Evolutionary conservation across 23 tunicate genomes (phyloP).

Genomic region (Phallusia fumigata): DNA sequence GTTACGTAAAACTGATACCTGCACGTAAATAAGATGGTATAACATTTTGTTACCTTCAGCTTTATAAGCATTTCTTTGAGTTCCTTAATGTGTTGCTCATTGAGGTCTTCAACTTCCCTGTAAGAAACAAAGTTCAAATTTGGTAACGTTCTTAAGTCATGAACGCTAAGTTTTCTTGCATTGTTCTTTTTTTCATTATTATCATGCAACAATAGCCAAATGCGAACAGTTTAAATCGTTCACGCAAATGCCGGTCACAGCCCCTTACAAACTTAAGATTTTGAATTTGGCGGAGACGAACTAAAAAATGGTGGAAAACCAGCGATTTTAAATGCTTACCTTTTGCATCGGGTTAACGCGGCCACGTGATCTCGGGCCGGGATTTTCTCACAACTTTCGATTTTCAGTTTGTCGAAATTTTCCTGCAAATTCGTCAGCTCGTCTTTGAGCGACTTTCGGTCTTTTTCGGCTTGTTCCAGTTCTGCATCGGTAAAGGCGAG

Average conservation of each 20-base stretch:
- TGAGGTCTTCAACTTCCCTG: slow-evolving; percentile 61
- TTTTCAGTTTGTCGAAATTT: slow-evolving; percentile 40
- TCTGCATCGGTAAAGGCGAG: slow-evolving; percentile 66
- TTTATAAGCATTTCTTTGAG: slow-evolving; percentile 47
- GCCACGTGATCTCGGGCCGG: slow-evolving; percentile 46
- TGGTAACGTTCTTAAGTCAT: no score
- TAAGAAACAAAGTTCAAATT: background rate
- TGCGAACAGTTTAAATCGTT: no score
- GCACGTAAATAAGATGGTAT: no score
- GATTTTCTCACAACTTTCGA: slow-evolving; percentile 43
- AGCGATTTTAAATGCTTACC: slow-evolving; percentile 17
- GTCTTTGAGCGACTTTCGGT: slow-evolving; percentile 27
- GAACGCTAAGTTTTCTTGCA: no score
- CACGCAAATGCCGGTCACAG: no score
- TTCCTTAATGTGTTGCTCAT: slow-evolving; percentile 51
- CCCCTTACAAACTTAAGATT: no score
- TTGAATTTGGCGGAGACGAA: no score
- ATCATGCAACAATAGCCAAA: no score
- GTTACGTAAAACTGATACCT: no score
- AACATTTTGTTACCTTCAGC: slow-evolving; percentile 44
- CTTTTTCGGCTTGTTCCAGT: slow-evolving; percentile 51
- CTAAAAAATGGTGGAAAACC: no score
- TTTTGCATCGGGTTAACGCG: slow-evolving; percentile 33
- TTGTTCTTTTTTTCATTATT: no score
- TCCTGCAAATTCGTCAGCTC: slow-evolving; percentile 42